Conservation (phyloP, 1,140 invertebrate genomes). For the Gonioctena quinquepunctata region DNA sequence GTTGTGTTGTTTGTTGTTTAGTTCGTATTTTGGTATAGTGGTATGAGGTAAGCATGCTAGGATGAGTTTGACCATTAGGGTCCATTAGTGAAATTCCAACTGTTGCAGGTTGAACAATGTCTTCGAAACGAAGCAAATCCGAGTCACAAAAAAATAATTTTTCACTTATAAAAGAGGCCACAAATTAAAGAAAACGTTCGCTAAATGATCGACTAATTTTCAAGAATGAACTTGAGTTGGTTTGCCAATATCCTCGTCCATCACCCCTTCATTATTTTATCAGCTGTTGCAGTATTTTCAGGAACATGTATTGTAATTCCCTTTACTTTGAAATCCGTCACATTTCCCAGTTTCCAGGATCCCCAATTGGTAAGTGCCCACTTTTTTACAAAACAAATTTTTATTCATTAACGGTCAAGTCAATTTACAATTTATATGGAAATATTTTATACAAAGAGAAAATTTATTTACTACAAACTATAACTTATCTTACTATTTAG, state of each 20-base stretch:
- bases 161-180: neutral
- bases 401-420: too few relatives aligned
- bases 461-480: too few relatives aligned
- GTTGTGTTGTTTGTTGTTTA: neutral
- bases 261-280: conserved; percentile 48
- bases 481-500: too few relatives aligned
- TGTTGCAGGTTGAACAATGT: neutral
- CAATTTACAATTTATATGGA: too few relatives aligned
- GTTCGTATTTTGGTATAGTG: neutral
- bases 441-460: too few relatives aligned
- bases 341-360: conserved; percentile 49
- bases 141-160: neutral
- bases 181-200: neutral
- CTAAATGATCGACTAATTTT: neutral
- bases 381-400: neutral
- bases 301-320: conserved; percentile 46
- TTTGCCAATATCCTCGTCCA: conserved; percentile 46
- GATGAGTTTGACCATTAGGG: too few relatives aligned
- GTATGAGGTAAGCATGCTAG: too few relatives aligned
- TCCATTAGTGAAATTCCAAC: neutral
- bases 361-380: conserved; percentile 48
- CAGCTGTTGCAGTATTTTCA: conserved; percentile 44
- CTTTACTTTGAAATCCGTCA: conserved; percentile 40
- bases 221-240: conserved; percentile 42
- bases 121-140: neutral